A percentile compares a stretch with the other conserved stretches of the same genome.
Evolutionary conservation across 2,888 invertebrate genomes (phyloP).

Genomic region (Agelastica alni): DNA sequence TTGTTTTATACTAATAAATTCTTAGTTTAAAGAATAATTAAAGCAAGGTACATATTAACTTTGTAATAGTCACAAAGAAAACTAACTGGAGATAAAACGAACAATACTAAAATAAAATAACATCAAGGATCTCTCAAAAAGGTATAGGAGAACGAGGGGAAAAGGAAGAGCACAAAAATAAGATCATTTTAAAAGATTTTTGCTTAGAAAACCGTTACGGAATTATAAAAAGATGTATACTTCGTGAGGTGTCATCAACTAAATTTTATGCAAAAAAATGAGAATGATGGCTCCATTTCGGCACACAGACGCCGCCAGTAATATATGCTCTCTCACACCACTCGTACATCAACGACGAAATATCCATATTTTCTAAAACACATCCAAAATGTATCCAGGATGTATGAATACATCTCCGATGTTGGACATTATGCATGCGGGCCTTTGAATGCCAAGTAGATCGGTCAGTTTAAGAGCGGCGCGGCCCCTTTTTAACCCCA

Average conservation of each 20-base stretch:
- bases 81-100: no score
- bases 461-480: conserved; percentile 30
- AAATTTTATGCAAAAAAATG: conserved; percentile 25
- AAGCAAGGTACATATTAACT: no score
- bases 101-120: no score
- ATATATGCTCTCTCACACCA: conserved; percentile 21
- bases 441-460: conserved; percentile 30
- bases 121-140: no score
- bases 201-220: no score
- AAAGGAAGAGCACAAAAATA: no score
- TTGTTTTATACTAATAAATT: conserved; percentile 1
- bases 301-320: conserved; percentile 18
- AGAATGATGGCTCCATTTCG: conserved; percentile 1
- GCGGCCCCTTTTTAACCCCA: conserved; percentile 25
- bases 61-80: no score
- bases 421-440: conserved; percentile 35
- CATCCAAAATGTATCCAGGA: conserved; percentile 27
- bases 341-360: conserved; percentile 31
- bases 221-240: no score
- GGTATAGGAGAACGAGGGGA: no score
- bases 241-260: conserved; percentile 14
- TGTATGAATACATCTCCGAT: conserved; percentile 35
- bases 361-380: conserved; percentile 31
- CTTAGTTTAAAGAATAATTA: neutral
- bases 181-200: no score